Percentiles rank a stretch among this genome's conserved stretches.
Evolutionary conservation across 2,797 vertebrate genomes (phyloP).

Genomic region (Notolabrus celidotus): DNA sequence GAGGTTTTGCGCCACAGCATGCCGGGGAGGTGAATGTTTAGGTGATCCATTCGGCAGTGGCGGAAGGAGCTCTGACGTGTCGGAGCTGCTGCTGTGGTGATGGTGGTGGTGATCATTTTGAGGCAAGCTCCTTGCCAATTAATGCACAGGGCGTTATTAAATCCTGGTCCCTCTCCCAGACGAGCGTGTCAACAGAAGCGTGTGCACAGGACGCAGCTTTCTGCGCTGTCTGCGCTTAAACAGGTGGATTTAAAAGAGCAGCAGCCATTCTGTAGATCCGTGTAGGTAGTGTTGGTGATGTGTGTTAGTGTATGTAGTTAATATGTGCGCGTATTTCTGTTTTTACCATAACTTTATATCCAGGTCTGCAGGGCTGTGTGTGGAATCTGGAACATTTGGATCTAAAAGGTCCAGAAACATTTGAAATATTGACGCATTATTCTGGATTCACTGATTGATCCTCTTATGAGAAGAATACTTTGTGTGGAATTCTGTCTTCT

Average conservation of each 20-base stretch:
- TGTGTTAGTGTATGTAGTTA: too few relatives aligned
- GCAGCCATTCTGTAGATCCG: neutral
- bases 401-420: neutral
- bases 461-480: too few relatives aligned
- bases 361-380: neutral
- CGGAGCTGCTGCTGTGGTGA: constrained; percentile 15
- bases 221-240: constrained; percentile 61
- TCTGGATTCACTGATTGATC: neutral
- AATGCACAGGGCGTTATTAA: constrained; percentile 30
- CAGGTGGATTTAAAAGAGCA: constrained; percentile 78
- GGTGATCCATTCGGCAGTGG: constrained; percentile 67
- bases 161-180: constrained; percentile 13
- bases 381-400: neutral
- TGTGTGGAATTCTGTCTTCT: neutral
- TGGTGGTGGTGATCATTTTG: constrained; percentile 2
- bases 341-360: neutral
- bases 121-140: constrained; percentile 38
- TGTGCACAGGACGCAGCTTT: constrained; percentile 28
- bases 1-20: constrained; percentile 48
- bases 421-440: too few relatives aligned
- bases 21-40: constrained; percentile 27
- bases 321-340: neutral
- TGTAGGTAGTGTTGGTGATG: neutral
- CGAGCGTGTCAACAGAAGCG: constrained; percentile 54
- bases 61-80: constrained; percentile 26